A percentile compares a stretch with the other conserved stretches of the same genome.
Evolutionary conservation across 2,888 invertebrate species (phyloP).

Genomic region (Ormyrus thymus): DNA sequence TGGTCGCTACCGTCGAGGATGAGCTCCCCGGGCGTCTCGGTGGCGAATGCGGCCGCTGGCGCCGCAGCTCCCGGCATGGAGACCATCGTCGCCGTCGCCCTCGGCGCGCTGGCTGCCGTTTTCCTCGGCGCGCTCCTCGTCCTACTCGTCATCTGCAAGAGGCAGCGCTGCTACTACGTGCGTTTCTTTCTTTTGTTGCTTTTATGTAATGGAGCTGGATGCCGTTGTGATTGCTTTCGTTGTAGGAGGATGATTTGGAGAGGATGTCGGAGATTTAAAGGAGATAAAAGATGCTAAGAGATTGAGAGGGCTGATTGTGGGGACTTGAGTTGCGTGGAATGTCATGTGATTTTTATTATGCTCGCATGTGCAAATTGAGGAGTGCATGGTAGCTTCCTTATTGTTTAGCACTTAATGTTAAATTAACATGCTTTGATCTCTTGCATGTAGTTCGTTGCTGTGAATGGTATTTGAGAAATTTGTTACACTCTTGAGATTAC

Average conservation of each 20-base stretch:
- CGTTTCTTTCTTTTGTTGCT: conserved; percentile 46
- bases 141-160: conserved; percentile 80
- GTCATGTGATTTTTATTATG: conserved; percentile 13
- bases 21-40: conserved; percentile 68
- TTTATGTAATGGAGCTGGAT: too few species aligned
- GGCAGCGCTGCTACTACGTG: conserved; percentile 76
- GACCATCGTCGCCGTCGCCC: conserved; percentile 81
- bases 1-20: conserved; percentile 54
- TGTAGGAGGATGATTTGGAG: too few species aligned
- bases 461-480: too few species aligned
- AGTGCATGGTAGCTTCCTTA: neutral
- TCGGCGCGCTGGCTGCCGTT: conserved; percentile 81
- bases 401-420: neutral
- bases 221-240: too few species aligned
- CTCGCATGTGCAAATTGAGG: neutral
- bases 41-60: conserved; percentile 65
- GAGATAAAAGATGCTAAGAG: too few species aligned
- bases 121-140: conserved; percentile 82
- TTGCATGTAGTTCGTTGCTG: too few species aligned
- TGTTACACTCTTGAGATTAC: too few species aligned
- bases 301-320: too few species aligned
- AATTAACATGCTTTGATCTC: too few species aligned
- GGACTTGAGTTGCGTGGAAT: too few species aligned
- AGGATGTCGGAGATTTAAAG: too few species aligned
- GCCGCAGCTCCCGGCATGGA: conserved; percentile 77